These are phyloP conservation scores for Chaetorhynchus papuensis DNA, from an alignment of 2,113 vertebrate species.

Conservation along the genomic window DNA sequence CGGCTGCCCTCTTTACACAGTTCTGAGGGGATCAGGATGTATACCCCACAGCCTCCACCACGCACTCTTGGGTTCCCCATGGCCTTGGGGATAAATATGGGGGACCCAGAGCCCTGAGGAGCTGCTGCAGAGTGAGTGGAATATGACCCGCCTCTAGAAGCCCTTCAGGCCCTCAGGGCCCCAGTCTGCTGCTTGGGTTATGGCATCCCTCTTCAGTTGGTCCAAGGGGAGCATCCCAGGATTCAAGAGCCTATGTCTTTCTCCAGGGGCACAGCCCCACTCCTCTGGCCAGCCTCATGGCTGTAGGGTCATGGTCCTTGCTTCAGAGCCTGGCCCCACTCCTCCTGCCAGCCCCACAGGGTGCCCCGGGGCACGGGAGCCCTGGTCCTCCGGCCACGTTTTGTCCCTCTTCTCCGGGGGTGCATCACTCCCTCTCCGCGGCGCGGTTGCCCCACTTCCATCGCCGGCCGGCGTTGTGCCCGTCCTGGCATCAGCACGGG, in stretches of 20 bases:
- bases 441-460: not conserved
- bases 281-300: constrained; percentile 9
- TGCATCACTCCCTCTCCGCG: not conserved
- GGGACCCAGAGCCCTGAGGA: not conserved
- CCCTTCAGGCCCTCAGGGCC: not conserved
- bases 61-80: not conserved
- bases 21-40: not conserved
- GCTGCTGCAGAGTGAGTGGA: not conserved
- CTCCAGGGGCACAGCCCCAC: not conserved
- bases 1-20: constrained; percentile 43
- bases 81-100: not conserved
- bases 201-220: not conserved
- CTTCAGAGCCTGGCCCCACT: not conserved
- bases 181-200: not conserved
- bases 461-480: not conserved
- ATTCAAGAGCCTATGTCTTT: not conserved
- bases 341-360: not conserved
- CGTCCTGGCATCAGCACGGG: not conserved
- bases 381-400: not conserved
- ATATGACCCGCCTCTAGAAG: not conserved
- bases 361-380: not conserved
- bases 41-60: not conserved
- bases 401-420: constrained; percentile 18
- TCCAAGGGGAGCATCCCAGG: not conserved
- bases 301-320: not conserved